Evolutionary conservation across 2,797 vertebrate genomes (phyloP), one percentile per base, ranked within the genome.

Genomic region (Sebastiscus tertius): DNA sequence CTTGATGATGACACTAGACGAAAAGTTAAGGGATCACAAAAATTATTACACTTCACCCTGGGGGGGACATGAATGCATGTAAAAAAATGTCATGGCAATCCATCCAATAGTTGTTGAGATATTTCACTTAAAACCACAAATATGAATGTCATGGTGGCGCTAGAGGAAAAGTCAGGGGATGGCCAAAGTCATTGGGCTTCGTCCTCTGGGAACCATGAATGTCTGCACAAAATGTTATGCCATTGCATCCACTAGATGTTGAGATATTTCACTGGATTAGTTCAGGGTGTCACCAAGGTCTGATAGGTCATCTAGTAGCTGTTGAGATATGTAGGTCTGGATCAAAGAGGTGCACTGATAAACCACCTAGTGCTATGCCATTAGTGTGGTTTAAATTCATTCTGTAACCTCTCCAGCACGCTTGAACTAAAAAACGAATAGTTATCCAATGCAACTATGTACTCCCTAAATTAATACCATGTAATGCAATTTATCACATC

Each of bases 341-440:
- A 59, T 24, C 33, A 39, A 71, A 71, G 6, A 13, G 29, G 10
- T n/a, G 18, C 11, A 46, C n/a, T 56, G 55, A 2, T 22, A 12
- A 18, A 24, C 12, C 55, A 22, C 29, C 1, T 22, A 55, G 13
- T 55, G 29, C 20, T 7, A 49, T 55, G n/a, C 20, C 46, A 20
- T 0, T 20, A 49, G 49, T n/a, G 49, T 52, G 20, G 0, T 0
- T 52, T 8, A 34, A 74, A 34, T 3, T 20, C 1, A 13, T 34
- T 14, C 34, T 75, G 16, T 39, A 75, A 18, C 22, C 42, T 68
- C 22, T 56, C 20, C 8, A 56, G 52, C 20, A 58, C 1, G 9
- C 24, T 42, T 56, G 18, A 74, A 54, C 22, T 36, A 24, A n/a
- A 42, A 75, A 75, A 64, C 12, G 4, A 63, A 52, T 12, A 39